These are phyloP conservation scores for Arvicanthis niloticus DNA, from an alignment of 2,113 vertebrate species.

Conservation along the genomic window DNA sequence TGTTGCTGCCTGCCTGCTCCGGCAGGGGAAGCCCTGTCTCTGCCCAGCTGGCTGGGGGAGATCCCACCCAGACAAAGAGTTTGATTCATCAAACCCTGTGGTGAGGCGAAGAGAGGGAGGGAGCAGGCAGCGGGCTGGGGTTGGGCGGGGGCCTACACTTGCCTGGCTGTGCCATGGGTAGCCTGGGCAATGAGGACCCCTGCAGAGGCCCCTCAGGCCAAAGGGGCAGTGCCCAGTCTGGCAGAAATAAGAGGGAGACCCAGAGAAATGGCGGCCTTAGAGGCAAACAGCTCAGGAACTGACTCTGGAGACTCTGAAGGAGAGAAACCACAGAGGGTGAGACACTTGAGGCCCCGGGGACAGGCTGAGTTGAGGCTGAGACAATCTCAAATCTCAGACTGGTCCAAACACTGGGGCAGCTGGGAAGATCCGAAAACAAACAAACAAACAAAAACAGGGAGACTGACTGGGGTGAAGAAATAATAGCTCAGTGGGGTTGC, in stretches of 20 bases:
- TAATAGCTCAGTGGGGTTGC: background rate
- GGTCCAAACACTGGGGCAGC: slow-evolving; percentile 28
- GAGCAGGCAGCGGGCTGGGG: slow-evolving; percentile 75
- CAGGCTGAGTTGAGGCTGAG: background rate
- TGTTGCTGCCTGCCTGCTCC: slow-evolving; percentile 44
- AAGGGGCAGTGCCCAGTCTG: slow-evolving; percentile 66
- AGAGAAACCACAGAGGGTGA: slow-evolving; percentile 66
- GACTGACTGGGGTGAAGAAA: slow-evolving; percentile 35
- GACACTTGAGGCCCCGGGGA: slow-evolving; percentile 1
- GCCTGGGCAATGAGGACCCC: slow-evolving; percentile 64
- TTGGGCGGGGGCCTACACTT: slow-evolving; percentile 80
- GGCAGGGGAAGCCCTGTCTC: slow-evolving; percentile 79
- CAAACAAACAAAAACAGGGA: background rate
- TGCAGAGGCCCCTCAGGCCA: slow-evolving; percentile 26
- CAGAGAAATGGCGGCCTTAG: background rate
- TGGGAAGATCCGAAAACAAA: background rate
- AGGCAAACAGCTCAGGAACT: slow-evolving; percentile 33
- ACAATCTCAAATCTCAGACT: background rate
- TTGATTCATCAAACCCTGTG: slow-evolving; percentile 84
- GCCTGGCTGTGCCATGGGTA: slow-evolving; percentile 74
- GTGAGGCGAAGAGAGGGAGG: slow-evolving; percentile 77
- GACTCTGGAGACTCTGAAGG: background rate
- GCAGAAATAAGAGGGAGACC: slow-evolving; percentile 27
- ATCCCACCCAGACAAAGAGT: slow-evolving; percentile 84
- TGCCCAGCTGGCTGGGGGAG: slow-evolving; percentile 80